Base-by-base conservation (phyloP, 2,888 invertebrate genomes). In the Elysia crispata region DNA sequence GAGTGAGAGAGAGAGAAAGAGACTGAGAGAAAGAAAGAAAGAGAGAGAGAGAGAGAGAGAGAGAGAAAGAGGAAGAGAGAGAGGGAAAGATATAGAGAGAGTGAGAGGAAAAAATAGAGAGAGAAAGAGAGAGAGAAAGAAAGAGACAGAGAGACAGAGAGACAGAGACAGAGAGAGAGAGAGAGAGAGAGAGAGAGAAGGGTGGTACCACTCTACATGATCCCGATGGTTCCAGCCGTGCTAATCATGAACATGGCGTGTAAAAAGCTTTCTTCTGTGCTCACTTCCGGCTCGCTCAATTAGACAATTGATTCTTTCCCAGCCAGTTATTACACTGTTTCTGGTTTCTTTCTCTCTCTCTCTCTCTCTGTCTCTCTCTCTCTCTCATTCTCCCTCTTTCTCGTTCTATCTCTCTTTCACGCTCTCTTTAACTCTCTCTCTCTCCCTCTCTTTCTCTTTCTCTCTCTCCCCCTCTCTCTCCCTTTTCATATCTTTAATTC, bases 21-120 rank as follows among this genome's bases (percentile, higher is more conserved):
- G 11, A 33, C 31, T 15, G 60, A 30, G 28, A 54, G 8, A 30
- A 62, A 60, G 62, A 60, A 15, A 54, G 54, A 60, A 20, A 28
- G 1, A 18, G 31, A 30, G 62, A 49, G n/a, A 67, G 54, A 66
- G 76, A 76, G 54, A 67, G 54, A 76, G 76, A 66, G 30, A 30
- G 54, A 67, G 50, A 75, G n/a, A n/a, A n/a, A 62, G 23, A 31
- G 15, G 41, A n/a, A 18, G n/a, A 1, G 20, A 75, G 41, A 74
- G 15, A 33, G 31, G 62, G 31, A 31, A 41, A 11, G 41, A 41
- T 3, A 41, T 11, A 41, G 3, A 11, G 11, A 41, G 11, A 11
- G 5, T 6, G n/a, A n/a, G n/a, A n/a, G n/a, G n/a, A n/a, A n/a
- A n/a, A n/a, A n/a, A n/a, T n/a, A n/a, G n/a, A n/a, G n/a, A n/a